Percentiles rank a stretch among this genome's conserved stretches.
Conservation (phyloP, 2,113 vertebrate genomes). For the Grantiella picta region DNA sequence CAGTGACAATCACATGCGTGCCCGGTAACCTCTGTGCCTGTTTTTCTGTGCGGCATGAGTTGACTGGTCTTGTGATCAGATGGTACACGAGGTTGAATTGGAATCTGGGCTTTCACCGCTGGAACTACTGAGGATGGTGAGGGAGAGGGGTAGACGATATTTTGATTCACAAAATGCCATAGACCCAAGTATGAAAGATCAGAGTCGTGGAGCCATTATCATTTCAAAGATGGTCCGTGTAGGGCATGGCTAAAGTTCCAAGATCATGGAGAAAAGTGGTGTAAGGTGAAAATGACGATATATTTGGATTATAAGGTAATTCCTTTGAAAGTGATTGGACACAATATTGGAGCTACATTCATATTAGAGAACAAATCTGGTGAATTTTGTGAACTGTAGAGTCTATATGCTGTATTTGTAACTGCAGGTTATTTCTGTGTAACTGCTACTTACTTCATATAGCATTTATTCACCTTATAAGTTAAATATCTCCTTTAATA, state of each 20-base stretch:
- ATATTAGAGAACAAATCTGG: not conserved
- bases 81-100: not conserved
- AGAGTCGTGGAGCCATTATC: rapidly evolving
- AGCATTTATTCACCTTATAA: not conserved
- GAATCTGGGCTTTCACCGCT: not conserved
- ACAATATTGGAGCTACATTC: not conserved
- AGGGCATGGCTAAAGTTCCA: not conserved
- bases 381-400: not conserved
- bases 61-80: not conserved
- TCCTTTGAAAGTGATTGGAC: not conserved
- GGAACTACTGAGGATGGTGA: not conserved
- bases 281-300: not conserved
- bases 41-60: not conserved
- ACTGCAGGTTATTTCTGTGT: not conserved
- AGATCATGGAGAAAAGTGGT: not conserved
- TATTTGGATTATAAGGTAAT: not conserved
- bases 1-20: not conserved
- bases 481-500: not conserved
- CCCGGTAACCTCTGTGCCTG: not conserved
- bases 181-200: not conserved
- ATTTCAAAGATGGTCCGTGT: not conserved
- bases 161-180: not conserved
- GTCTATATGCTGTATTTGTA: not conserved
- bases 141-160: not conserved
- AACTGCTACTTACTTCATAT: not conserved